Evolutionary conservation across 2,797 vertebrate genomes (phyloP).

Genomic region (Sciurus vulgaris): DNA sequence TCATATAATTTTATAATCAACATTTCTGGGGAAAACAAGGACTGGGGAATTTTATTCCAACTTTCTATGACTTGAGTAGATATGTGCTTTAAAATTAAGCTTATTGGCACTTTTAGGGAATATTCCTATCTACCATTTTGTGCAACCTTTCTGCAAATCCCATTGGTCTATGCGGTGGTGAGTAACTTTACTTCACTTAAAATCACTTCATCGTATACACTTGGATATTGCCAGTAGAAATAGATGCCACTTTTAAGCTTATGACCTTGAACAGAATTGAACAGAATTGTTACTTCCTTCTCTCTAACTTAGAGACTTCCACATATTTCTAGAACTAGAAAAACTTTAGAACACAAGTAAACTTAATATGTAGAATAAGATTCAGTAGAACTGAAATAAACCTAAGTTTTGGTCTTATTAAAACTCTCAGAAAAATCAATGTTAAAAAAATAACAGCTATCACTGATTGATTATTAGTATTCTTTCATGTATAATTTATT

Average conservation of each 20-base stretch:
- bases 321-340: not conserved
- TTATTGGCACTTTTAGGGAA: not conserved
- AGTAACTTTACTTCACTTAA: not conserved
- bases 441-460: not conserved
- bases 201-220: not conserved
- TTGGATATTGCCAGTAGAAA: not conserved
- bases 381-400: not conserved
- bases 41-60: no score
- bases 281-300: not conserved
- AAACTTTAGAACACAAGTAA: not conserved
- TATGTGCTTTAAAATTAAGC: not conserved
- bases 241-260: not conserved
- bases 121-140: not conserved
- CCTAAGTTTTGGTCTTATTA: not conserved
- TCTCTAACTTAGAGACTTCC: not conserved
- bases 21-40: not conserved
- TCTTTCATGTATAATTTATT: not conserved
- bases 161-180: not conserved
- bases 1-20: not conserved
- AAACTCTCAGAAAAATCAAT: conserved; percentile 23
- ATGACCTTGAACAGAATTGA: not conserved
- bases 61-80: not conserved
- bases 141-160: not conserved
- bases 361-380: not conserved
- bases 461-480: not conserved